Conservation (phyloP, 2,888 invertebrate genomes). For the Nephrocerus scutellatus region DNA sequence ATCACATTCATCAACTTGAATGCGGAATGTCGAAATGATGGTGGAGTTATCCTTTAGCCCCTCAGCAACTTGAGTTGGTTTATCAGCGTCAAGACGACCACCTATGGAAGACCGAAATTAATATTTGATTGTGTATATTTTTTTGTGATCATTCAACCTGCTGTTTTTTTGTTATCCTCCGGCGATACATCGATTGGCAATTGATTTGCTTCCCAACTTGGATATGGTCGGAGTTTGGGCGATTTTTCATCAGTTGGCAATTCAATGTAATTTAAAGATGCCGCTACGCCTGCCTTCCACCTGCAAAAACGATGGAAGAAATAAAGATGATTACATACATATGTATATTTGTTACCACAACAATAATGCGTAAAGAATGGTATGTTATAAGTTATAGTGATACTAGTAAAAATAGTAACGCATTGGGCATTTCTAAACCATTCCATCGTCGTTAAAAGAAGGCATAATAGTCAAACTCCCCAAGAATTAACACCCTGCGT, state of each 20-base stretch:
- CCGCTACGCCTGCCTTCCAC: slow-evolving; percentile 65
- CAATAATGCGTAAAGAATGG: no score
- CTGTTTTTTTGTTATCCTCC: slow-evolving; percentile 28
- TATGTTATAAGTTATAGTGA: no score
- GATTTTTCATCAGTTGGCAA: slow-evolving; percentile 57
- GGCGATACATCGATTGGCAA: slow-evolving; percentile 56
- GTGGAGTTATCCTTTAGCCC: slow-evolving; percentile 53
- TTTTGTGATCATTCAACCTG: slow-evolving; percentile 16
- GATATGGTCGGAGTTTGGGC: slow-evolving; percentile 66
- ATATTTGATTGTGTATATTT: background rate
- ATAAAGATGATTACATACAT: no score
- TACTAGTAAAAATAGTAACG: no score
- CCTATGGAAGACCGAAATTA: slow-evolving; percentile 21
- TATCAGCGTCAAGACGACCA: slow-evolving; percentile 41
- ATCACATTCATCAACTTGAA: slow-evolving; percentile 68
- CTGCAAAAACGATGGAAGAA: no score
- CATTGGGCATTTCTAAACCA: no score
- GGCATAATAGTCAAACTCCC: no score
- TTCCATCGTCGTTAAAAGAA: no score
- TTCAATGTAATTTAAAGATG: slow-evolving; percentile 62
- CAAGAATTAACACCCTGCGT: no score
- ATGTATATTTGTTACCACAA: no score
- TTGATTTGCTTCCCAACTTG: slow-evolving; percentile 70
- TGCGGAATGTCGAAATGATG: slow-evolving; percentile 66
- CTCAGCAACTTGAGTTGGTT: slow-evolving; percentile 45